Conservation (phyloP, 2,797 vertebrate genomes). For the Notamacropus eugenii region DNA sequence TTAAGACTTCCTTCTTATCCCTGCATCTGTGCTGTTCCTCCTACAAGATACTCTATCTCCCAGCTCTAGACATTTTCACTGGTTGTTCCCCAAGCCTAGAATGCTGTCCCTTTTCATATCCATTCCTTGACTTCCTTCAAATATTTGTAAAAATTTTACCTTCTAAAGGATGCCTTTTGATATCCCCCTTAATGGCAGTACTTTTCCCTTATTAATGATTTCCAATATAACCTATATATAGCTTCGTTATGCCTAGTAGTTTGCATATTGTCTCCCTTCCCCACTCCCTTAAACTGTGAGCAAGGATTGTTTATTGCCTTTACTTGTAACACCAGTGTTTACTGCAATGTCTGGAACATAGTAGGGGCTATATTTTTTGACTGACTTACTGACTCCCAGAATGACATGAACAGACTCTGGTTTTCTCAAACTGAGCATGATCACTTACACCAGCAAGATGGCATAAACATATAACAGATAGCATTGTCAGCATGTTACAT, state of each 20-base stretch:
- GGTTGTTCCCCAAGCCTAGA: neutral
- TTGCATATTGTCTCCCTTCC: neutral
- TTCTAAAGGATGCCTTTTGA: neutral
- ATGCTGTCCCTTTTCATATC: neutral
- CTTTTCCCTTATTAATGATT: neutral
- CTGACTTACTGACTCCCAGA: neutral
- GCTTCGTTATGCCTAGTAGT: neutral
- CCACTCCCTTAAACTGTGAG: neutral
- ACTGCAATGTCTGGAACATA: neutral
- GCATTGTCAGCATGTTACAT: neutral
- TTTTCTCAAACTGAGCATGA: neutral
- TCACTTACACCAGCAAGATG: neutral
- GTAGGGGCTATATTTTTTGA: neutral
- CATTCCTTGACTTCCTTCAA: neutral
- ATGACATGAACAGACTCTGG: neutral
- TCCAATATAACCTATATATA: neutral
- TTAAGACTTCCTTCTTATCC: neutral
- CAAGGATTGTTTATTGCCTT: neutral
- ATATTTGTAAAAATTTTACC: neutral
- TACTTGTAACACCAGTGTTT: neutral
- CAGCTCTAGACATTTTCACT: neutral
- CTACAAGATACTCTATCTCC: neutral
- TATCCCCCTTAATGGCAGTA: neutral
- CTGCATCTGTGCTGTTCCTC: neutral
- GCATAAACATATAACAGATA: neutral